Evolutionary conservation across 2,888 invertebrate species (phyloP), one percentile per base, ranked within the genome.

Genomic region (Arrhopalites spinosus): DNA sequence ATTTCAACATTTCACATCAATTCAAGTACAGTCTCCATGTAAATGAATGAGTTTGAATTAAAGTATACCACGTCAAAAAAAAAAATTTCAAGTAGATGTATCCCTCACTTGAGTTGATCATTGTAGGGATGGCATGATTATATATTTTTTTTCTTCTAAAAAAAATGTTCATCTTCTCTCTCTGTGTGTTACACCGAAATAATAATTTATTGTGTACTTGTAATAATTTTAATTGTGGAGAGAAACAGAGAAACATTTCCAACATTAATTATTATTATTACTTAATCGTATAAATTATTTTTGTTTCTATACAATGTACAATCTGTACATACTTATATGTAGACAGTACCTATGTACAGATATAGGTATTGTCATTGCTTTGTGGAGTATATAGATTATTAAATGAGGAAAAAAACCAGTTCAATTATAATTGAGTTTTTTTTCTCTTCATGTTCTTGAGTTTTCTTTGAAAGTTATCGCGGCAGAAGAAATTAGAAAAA

Each of bases 21-120:
- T 36, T 36, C 36, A 36, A 36, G 36, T 53, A 50, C 69, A 45
- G 29, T 69, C 20, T 69, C 29, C 69, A 69, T 69, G 53, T 53
- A 29, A 70, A 70, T 56, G 56, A 56, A 56, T 70, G 56, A 53
- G 56, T 70, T 70, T 70, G 25, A 47, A 45, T 69, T 66, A 68
- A 63, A 68, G 43, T 68, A 36, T 66, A 66, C 43, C 36, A 66
- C 67, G 67, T 68, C 67, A 45, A 11, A 59, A 11, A 36, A 11
- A 36, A 11, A 11, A 11, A 36, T 3, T 7, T 3, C 36, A 11
- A 36, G 36, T 11, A 36, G 3, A 36, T 11, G 11, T 36, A 36
- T 36, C 36, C 36, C 11, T 36, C 36, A 36, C 36, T 36, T 36
- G 5, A 36, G 5, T 36, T 36, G 3, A 36, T 36, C 36, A 36